phyloP scores from a whole-genome alignment of 1,140 invertebrate genomes.

The Drosophila pachea region DNA sequence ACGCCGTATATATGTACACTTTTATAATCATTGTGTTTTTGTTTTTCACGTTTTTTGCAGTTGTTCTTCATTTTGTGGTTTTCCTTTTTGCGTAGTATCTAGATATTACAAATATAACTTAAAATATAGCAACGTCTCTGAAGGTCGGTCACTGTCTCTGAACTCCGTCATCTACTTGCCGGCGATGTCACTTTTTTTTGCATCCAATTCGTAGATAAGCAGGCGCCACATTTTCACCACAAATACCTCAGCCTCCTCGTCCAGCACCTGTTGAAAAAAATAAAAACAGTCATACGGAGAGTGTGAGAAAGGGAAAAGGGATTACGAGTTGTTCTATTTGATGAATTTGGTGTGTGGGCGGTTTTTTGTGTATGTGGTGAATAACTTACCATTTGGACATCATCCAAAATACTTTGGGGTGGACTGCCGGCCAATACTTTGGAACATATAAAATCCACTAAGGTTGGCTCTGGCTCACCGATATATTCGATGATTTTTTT shows the following conservation, averaged over 20 bases:
- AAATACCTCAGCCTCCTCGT: conserved; percentile 99
- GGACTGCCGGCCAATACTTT: conserved; percentile 96
- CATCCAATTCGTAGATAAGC: conserved; percentile 99
- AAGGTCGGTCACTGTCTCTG: conserved; percentile 13
- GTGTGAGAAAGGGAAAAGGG: not conserved
- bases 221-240: conserved; percentile 99
- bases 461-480: conserved; percentile 98
- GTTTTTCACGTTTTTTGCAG: conserved; percentile 8
- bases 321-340: not conserved
- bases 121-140: conserved; percentile 32
- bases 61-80: conserved; percentile 10
- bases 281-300: too few species aligned
- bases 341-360: not conserved
- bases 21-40: conserved; percentile 27
- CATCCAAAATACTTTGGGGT: conserved; percentile 96
- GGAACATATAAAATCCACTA: conserved; percentile 99
- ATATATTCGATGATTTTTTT: conserved; percentile 99
- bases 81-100: conserved; percentile 30
- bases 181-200: conserved; percentile 90
- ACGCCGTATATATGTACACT: conserved; percentile 32
- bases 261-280: conserved; percentile 88
- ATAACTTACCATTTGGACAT: conserved; percentile 95
- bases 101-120: conserved; percentile 50
- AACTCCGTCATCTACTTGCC: conserved; percentile 42
- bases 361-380: too few species aligned